Evolutionary conservation across 2,888 invertebrate genomes (phyloP).

Genomic region (Electrophaes corylata): DNA sequence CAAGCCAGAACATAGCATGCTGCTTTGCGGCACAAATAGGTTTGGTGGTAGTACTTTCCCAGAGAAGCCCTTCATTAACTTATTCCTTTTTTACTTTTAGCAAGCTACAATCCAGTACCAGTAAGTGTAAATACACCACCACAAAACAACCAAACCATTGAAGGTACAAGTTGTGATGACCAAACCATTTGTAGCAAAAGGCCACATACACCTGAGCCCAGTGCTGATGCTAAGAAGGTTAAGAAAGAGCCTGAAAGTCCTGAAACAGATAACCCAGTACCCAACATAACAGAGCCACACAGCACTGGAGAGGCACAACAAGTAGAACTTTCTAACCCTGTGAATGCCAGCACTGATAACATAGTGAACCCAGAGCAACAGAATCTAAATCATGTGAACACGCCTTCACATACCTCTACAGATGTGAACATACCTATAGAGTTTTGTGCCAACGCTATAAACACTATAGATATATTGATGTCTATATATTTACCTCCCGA

Average conservation of each 20-base stretch:
- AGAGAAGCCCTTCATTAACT: too few species aligned
- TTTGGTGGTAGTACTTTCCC: too few species aligned
- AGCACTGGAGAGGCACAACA: not conserved
- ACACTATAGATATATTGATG: not conserved
- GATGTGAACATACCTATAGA: not conserved
- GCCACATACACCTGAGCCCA: conserved; percentile 40
- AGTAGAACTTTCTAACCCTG: not conserved
- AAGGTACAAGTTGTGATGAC: conserved; percentile 3
- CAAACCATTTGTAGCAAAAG: conserved; percentile 48
- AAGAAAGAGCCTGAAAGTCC: conserved; percentile 44
- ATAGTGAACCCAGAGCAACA: not conserved
- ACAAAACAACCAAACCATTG: not conserved
- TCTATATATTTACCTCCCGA: not conserved
- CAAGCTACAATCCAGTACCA: conserved; percentile 9
- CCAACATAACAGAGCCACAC: not conserved
- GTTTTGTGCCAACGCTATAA: not conserved
- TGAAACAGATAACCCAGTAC: not conserved
- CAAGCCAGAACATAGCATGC: too few species aligned
- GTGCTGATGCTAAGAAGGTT: conserved; percentile 51
- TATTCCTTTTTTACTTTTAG: not conserved
- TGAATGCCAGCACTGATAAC: not conserved
- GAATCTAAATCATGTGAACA: not conserved
- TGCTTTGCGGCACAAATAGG: too few species aligned
- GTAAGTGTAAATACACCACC: not conserved
- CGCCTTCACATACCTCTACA: not conserved